Evolutionary conservation across 2,888 invertebrate species (phyloP).

Genomic region (Nebria brevicollis): DNA sequence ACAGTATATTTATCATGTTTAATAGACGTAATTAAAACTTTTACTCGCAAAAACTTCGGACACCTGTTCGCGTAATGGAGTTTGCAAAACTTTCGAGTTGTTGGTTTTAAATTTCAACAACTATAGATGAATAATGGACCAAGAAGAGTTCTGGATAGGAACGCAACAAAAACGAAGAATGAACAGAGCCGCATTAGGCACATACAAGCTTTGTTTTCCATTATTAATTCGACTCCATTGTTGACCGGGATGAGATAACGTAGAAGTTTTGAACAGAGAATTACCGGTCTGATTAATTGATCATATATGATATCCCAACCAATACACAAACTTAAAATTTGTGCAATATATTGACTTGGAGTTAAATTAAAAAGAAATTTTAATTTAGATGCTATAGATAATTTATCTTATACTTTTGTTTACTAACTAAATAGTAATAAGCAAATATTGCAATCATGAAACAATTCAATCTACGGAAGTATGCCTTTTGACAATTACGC

Average conservation of each 20-base stretch:
- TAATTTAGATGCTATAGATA: too few relatives aligned
- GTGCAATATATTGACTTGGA: too few relatives aligned
- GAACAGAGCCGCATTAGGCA: background rate
- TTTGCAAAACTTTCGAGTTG: conserved; percentile 29
- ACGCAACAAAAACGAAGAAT: background rate
- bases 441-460: too few relatives aligned
- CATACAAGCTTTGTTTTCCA: conserved; percentile 34
- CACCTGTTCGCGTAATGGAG: conserved; percentile 43
- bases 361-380: too few relatives aligned
- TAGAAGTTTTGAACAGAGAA: background rate
- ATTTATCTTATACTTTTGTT: too few relatives aligned
- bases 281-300: background rate
- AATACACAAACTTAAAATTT: too few relatives aligned
- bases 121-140: conserved; percentile 42
- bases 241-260: conserved; percentile 8
- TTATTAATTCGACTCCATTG: conserved; percentile 35
- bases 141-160: background rate
- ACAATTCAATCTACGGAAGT: too few relatives aligned
- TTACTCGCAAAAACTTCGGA: conserved; percentile 30
- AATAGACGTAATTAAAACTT: conserved; percentile 45
- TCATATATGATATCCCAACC: background rate
- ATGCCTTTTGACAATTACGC: too few relatives aligned
- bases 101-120: conserved; percentile 42
- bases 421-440: too few relatives aligned
- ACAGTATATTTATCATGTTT: conserved; percentile 40